Percentiles rank a stretch among this genome's conserved stretches.
Evolutionary conservation across 1,140 invertebrate species (phyloP).

Genomic region (Galleria mellonella): DNA sequence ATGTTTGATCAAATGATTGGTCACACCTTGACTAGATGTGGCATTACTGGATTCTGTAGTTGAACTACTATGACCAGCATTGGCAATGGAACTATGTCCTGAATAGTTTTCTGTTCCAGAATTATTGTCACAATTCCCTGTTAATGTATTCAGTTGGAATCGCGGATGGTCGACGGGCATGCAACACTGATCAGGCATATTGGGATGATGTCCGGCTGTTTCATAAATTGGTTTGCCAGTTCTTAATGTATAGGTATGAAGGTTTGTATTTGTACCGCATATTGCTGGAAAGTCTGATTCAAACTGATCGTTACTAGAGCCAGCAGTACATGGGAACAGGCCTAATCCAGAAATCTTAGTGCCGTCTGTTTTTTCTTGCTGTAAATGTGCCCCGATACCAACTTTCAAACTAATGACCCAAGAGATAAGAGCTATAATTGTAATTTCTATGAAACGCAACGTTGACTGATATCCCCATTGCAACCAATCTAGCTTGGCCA

Average conservation of each 20-base stretch:
- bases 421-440: constrained; percentile 86
- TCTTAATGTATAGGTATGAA: constrained; percentile 86
- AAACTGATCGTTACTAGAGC: constrained; percentile 85
- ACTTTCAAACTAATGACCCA: constrained; percentile 86
- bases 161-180: constrained; percentile 60
- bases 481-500: constrained; percentile 82
- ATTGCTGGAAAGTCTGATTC: constrained; percentile 88
- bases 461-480: constrained; percentile 93
- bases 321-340: constrained; percentile 84
- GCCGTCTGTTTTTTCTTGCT: constrained; percentile 76
- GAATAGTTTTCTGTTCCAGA: constrained; percentile 73
- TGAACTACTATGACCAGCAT: constrained; percentile 71
- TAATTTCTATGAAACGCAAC: constrained; percentile 87
- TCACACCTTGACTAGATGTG: constrained; percentile 66
- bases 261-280: constrained; percentile 88
- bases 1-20: constrained; percentile 71
- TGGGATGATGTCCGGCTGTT: constrained; percentile 70
- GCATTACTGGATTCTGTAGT: constrained; percentile 72
- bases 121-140: constrained; percentile 72
- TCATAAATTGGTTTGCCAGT: constrained; percentile 87
- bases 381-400: constrained; percentile 63
- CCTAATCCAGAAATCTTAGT: constrained; percentile 82
- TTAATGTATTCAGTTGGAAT: constrained; percentile 61
- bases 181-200: constrained; percentile 69
- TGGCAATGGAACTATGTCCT: constrained; percentile 70